Conservation (phyloP, 2,888 invertebrate species). For the Drosophila setosimentum region DNA sequence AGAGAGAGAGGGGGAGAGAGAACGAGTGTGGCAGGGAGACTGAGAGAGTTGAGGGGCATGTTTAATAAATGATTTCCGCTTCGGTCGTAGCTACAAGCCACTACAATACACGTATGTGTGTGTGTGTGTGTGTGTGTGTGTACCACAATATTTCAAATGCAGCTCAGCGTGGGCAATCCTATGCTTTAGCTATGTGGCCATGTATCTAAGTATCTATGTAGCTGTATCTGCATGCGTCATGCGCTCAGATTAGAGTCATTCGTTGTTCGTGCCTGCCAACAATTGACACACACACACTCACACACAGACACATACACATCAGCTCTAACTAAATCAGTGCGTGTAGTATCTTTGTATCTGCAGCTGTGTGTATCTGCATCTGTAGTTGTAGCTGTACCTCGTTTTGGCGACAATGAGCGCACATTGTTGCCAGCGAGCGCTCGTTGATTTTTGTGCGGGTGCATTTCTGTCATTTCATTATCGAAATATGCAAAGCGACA, state of each 20-base stretch:
- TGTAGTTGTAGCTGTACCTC: constrained; percentile 19
- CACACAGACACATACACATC: not conserved
- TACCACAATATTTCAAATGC: constrained; percentile 51
- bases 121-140: not conserved
- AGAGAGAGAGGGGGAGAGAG: not conserved
- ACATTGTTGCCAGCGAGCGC: constrained; percentile 54
- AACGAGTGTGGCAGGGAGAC: not conserved
- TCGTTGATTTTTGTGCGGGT: constrained; percentile 69
- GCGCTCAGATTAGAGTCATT: constrained; percentile 67
- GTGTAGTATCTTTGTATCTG: constrained; percentile 41
- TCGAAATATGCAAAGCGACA: constrained; percentile 63
- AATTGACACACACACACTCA: constrained; percentile 50
- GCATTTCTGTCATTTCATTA: constrained; percentile 77
- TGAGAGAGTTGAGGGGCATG: constrained; percentile 28
- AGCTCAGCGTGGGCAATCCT: constrained; percentile 41
- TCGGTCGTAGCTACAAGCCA: constrained; percentile 34
- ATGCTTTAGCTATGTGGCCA: constrained; percentile 14
- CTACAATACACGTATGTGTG: not conserved
- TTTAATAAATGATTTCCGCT: constrained; percentile 79
- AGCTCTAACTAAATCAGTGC: constrained; percentile 59
- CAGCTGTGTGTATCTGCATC: not conserved
- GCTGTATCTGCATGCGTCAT: constrained; percentile 61
- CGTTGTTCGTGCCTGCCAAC: constrained; percentile 71
- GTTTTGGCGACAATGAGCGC: constrained; percentile 66
- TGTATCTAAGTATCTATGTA: constrained; percentile 28